Conservation (phyloP, 2,113 vertebrate species). For the Daubentonia madagascariensis region DNA sequence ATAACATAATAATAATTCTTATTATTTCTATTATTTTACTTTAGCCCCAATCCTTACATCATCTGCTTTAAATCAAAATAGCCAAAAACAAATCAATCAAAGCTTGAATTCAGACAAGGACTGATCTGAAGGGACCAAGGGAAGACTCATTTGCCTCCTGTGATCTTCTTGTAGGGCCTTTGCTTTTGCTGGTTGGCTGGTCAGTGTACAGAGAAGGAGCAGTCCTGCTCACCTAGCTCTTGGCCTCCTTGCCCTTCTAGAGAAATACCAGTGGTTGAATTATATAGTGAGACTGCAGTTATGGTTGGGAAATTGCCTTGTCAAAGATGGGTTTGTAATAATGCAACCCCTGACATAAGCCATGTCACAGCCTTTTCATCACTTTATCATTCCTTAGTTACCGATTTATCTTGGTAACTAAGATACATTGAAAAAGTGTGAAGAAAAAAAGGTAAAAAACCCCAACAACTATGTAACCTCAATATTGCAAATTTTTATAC, state of each 20-base stretch:
- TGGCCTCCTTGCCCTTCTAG: not conserved
- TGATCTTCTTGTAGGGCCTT: not conserved
- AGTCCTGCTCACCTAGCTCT: not conserved
- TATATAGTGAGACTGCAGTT: not conserved
- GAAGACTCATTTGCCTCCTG: not conserved
- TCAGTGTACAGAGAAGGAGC: not conserved
- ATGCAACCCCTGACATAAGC: not conserved
- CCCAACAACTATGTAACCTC: not conserved
- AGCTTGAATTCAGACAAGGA: not conserved
- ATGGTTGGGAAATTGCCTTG: not conserved
- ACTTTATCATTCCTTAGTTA: not conserved
- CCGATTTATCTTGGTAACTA: not conserved
- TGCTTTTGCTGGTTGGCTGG: not conserved
- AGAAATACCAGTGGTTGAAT: conserved; percentile 10
- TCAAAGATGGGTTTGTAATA: not conserved
- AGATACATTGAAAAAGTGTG: not conserved
- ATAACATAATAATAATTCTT: not conserved
- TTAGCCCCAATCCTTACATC: not conserved
- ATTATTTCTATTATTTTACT: not conserved
- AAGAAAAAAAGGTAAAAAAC: not conserved
- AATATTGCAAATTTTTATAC: not conserved
- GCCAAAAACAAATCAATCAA: not conserved
- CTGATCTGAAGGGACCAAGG: not conserved
- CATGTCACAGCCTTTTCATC: not conserved
- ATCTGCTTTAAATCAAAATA: not conserved